A percentile compares a stretch with the other conserved stretches of the same genome.
These are phyloP conservation scores for Hypomesus transpacificus DNA, from an alignment of 2,113 vertebrate genomes.

Conservation along the genomic window DNA sequence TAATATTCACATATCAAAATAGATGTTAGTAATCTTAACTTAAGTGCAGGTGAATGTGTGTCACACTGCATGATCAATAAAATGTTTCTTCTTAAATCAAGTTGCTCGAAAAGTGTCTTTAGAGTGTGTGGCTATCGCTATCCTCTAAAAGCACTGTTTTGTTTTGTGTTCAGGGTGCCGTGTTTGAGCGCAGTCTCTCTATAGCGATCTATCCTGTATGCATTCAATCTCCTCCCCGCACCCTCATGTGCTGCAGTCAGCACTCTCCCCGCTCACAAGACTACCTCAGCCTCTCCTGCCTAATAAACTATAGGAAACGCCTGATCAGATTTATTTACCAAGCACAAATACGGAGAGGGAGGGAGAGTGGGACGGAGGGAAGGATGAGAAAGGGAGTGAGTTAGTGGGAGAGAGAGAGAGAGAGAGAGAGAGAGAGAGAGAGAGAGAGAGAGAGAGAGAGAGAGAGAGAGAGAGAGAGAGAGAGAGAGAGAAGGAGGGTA, in stretches of 20 bases:
- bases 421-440: slow-evolving; percentile 28
- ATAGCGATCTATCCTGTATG: slow-evolving; percentile 41
- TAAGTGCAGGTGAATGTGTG: no score
- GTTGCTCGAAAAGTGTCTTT: background rate
- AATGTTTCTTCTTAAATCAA: background rate
- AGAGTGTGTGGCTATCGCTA: slow-evolving; percentile 10
- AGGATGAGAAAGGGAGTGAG: background rate
- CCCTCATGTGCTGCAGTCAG: slow-evolving; percentile 60
- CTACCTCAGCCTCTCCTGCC: slow-evolving; percentile 37
- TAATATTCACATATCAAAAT: no score
- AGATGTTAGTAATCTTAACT: background rate
- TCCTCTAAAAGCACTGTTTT: slow-evolving; percentile 15
- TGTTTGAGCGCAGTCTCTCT: slow-evolving; percentile 27
- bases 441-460: no score
- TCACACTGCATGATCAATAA: no score
- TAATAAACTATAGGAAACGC: slow-evolving; percentile 58
- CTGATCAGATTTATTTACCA: slow-evolving; percentile 64
- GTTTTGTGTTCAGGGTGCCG: slow-evolving; percentile 14
- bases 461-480: background rate
- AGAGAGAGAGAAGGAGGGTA: slow-evolving; percentile 15
- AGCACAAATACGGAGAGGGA: slow-evolving; percentile 28
- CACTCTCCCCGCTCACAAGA: slow-evolving; percentile 40
- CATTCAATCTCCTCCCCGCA: slow-evolving; percentile 49
- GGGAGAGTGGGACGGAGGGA: background rate
- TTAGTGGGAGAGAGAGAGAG: slow-evolving; percentile 3